phyloP scores from a whole-genome alignment of 2,113 vertebrate species.

The Pandion haliaetus region DNA sequence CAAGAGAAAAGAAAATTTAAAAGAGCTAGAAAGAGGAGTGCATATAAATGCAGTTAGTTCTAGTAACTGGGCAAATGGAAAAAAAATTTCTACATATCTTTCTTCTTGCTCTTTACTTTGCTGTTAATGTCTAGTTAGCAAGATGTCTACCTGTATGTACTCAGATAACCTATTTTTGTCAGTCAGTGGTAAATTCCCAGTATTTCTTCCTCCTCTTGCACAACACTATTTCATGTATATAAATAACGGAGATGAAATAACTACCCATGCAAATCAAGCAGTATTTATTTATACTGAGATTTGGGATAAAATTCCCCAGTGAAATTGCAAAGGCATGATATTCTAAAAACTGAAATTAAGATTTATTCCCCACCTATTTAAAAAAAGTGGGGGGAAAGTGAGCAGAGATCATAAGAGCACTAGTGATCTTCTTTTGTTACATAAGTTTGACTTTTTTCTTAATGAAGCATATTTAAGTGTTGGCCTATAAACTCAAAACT shows the following conservation, averaged over 20 bases:
- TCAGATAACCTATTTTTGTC: neutral
- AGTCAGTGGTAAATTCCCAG: neutral
- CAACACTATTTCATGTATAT: neutral
- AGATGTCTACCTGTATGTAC: neutral
- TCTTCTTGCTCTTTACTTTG: neutral
- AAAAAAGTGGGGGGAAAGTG: neutral
- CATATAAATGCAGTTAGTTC: neutral
- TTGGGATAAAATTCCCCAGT: neutral
- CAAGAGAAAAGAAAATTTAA: neutral
- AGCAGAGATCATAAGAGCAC: neutral
- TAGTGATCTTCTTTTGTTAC: neutral
- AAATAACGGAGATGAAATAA: neutral
- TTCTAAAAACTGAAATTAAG: neutral
- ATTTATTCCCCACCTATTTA: neutral
- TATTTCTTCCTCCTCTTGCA: neutral
- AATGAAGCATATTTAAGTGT: neutral
- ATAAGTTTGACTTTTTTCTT: neutral
- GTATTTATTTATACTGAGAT: neutral
- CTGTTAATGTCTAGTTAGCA: neutral
- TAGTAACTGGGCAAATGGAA: neutral
- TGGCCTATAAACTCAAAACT: neutral
- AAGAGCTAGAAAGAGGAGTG: neutral
- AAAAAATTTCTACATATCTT: neutral
- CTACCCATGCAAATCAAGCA: neutral
- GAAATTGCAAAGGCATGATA: neutral